phyloP scores from a whole-genome alignment of 1,140 invertebrate species.

The Sminthurides bifidus region DNA sequence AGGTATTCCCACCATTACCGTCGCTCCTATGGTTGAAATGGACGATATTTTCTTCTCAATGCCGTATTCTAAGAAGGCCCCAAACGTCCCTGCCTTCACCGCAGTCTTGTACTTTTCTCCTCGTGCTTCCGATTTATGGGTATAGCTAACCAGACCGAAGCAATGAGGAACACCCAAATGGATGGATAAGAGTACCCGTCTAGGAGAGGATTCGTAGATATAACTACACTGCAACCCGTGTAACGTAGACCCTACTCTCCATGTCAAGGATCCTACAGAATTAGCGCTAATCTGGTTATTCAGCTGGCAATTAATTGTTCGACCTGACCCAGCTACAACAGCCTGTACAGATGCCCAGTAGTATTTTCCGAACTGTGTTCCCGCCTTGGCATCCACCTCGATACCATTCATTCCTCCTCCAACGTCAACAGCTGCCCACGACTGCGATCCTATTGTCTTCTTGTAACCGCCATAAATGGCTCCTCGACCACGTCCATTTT shows the following conservation, averaged over 20 bases:
- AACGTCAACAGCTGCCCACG: constrained; percentile 27
- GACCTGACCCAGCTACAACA: constrained; percentile 48
- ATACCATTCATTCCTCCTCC: constrained; percentile 26
- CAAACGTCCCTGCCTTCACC: constrained; percentile 76
- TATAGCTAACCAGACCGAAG: constrained; percentile 12
- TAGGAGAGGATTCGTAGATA: constrained; percentile 8
- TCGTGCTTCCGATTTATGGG: constrained; percentile 1
- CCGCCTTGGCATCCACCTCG: constrained; percentile 27
- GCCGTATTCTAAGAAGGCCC: constrained; percentile 74
- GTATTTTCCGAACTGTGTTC: constrained; percentile 18
- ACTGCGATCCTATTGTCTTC: constrained; percentile 16
- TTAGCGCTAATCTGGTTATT: constrained; percentile 72
- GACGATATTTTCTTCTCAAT: constrained; percentile 84
- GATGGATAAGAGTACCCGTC: constrained; percentile 22
- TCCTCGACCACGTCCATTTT: constrained; percentile 73
- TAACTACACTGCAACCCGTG: constrained; percentile 23
- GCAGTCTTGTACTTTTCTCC: constrained; percentile 46
- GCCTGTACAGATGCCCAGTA: constrained; percentile 35
- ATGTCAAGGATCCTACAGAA: constrained; percentile 74
- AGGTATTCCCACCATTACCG: constrained; percentile 68
- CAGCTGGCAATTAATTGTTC: constrained; percentile 41
- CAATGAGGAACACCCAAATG: constrained; percentile 60
- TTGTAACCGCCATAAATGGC: constrained; percentile 31
- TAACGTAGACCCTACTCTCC: constrained; percentile 50
- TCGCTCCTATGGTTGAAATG: constrained; percentile 73